Percentiles rank a stretch among this genome's conserved stretches.
Conservation (phyloP, 2,888 invertebrate genomes). For the Ophion ventricosus region DNA sequence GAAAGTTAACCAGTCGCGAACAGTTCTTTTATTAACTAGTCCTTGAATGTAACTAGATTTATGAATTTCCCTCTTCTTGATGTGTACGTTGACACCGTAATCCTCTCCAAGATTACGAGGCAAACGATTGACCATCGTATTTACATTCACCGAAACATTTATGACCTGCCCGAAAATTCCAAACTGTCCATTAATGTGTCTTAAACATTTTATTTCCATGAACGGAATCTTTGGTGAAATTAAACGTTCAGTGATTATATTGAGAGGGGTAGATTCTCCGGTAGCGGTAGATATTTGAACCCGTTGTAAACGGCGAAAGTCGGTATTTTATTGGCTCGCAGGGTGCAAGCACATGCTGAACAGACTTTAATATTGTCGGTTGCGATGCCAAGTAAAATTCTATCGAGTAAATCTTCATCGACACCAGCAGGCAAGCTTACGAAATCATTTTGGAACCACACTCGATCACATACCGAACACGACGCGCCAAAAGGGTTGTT, state of each 20-base stretch:
- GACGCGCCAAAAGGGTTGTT: too few relatives aligned
- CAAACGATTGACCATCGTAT: constrained; percentile 69
- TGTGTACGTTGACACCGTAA: constrained; percentile 70
- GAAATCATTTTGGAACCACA: constrained; percentile 51
- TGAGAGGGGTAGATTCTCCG: constrained; percentile 65
- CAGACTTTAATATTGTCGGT: constrained; percentile 29
- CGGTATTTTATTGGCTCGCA: constrained; percentile 33
- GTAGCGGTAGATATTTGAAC: constrained; percentile 51
- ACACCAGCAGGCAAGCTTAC: background rate
- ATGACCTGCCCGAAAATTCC: constrained; percentile 73
- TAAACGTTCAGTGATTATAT: constrained; percentile 69
- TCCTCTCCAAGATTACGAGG: constrained; percentile 72
- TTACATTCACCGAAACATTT: constrained; percentile 72
- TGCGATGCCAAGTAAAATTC: constrained; percentile 27
- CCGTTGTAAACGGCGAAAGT: constrained; percentile 52
- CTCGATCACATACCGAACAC: constrained; percentile 43
- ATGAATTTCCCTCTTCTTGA: constrained; percentile 68
- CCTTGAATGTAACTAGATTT: constrained; percentile 70
- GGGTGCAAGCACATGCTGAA: constrained; percentile 26
- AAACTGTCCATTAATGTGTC: constrained; percentile 71
- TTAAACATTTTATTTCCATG: constrained; percentile 71
- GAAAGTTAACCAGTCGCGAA: constrained; percentile 30
- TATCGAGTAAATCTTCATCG: constrained; percentile 23
- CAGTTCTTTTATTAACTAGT: constrained; percentile 37
- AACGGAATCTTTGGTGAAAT: constrained; percentile 72